Percentiles rank a stretch among this genome's conserved stretches.
Evolutionary conservation across 92 coral and sea anemone species (phyloP).

Genomic region (Zoanthus sociatus): DNA sequence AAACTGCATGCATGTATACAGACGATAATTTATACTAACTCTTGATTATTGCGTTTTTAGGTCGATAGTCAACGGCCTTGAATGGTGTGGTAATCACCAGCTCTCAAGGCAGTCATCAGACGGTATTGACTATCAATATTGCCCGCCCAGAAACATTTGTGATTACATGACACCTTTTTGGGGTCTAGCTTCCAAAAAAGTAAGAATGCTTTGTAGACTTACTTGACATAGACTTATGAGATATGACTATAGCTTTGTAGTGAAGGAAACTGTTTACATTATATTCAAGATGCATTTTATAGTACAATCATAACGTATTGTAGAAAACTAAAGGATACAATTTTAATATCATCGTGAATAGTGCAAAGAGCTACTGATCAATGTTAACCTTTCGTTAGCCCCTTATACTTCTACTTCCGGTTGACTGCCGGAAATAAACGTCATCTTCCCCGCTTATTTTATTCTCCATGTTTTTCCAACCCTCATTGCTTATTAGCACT

Average conservation of each 20-base stretch:
- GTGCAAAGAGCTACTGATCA: too few relatives aligned
- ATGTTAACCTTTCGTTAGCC: too few relatives aligned
- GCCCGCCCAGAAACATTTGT: conserved; percentile 48
- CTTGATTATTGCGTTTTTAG: conserved; percentile 9
- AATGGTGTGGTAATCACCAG: conserved; percentile 61
- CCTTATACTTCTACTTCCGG: too few relatives aligned
- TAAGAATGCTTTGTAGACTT: conserved; percentile 15
- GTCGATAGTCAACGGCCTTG: conserved; percentile 56
- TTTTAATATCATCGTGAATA: too few relatives aligned
- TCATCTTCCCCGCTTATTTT: too few relatives aligned
- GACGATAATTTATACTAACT: not conserved
- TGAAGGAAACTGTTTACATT: not conserved
- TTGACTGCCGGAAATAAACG: too few relatives aligned
- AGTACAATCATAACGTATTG: too few relatives aligned
- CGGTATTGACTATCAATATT: conserved; percentile 68
- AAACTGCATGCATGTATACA: too few relatives aligned
- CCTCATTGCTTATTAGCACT: too few relatives aligned
- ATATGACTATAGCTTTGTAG: not conserved
- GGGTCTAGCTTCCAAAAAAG: conserved; percentile 70
- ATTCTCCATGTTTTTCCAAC: too few relatives aligned
- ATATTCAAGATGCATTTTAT: not conserved
- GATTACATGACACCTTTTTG: conserved; percentile 62
- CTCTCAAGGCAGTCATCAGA: conserved; percentile 54
- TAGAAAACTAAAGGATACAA: too few relatives aligned
- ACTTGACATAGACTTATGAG: not conserved